phyloP scores from a whole-genome alignment of 2,797 vertebrate genomes.

The Bryconaethiops microstoma region DNA sequence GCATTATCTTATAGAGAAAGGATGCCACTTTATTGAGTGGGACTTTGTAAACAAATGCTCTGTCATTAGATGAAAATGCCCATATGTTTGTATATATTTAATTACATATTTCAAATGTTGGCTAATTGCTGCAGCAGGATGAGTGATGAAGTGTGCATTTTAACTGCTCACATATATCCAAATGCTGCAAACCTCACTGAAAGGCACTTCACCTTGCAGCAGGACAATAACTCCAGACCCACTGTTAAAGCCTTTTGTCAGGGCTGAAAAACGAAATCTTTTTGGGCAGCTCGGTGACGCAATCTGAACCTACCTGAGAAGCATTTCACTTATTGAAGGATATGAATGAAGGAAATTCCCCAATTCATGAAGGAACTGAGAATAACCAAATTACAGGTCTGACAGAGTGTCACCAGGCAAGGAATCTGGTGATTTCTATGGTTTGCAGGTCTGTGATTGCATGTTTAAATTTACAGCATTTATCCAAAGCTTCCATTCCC shows the following conservation, averaged over 20 bases:
- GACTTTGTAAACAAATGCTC: not conserved
- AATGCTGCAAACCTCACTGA: not conserved
- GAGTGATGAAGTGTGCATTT: not conserved
- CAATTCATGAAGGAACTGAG: not conserved
- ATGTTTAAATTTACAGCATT: no score
- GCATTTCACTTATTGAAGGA: constrained; percentile 1
- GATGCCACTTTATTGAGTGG: no score
- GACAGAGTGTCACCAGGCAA: not conserved
- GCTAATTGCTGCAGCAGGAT: not conserved
- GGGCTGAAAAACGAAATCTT: not conserved
- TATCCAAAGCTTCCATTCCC: no score
- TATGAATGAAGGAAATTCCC: not conserved
- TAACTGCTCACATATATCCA: not conserved
- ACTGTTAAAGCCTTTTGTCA: not conserved
- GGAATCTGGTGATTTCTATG: not conserved
- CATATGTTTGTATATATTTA: not conserved
- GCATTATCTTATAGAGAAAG: no score
- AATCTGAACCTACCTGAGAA: not conserved
- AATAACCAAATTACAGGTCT: not conserved
- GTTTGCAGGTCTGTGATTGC: not conserved
- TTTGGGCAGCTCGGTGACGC: not conserved
- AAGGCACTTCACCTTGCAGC: not conserved
- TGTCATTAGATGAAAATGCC: not conserved
- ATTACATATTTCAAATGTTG: not conserved
- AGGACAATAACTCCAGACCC: not conserved